Percentiles rank a stretch among this genome's conserved stretches.
Evolutionary conservation across 92 coral and sea anemone species (phyloP).

Genomic region (Actinostola sp.): DNA sequence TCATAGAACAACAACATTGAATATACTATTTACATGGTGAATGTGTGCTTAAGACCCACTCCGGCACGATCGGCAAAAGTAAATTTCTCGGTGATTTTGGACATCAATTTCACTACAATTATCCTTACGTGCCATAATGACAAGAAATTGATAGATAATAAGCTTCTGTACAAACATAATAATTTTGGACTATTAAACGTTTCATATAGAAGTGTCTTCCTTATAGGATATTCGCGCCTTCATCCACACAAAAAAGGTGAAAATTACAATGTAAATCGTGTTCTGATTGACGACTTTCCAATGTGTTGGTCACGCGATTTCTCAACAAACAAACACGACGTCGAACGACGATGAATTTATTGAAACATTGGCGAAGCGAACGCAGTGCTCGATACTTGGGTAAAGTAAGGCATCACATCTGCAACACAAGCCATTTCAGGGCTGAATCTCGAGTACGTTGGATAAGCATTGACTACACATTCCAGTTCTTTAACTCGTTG

Average conservation of each 20-base stretch:
- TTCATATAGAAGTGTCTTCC: background rate
- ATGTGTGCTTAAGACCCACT: background rate
- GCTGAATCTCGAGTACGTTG: conserved; percentile 45
- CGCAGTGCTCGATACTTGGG: conserved; percentile 45
- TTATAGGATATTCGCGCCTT: conserved; percentile 26
- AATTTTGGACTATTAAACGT: background rate
- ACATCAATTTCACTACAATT: conserved; percentile 46
- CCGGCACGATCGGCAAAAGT: background rate
- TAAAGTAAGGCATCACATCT: conserved; percentile 57
- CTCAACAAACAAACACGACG: background rate
- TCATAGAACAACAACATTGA: background rate
- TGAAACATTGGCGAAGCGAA: conserved; percentile 62
- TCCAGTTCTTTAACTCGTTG: conserved; percentile 56
- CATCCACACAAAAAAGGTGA: conserved; percentile 6
- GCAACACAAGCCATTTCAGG: conserved; percentile 60
- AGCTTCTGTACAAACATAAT: conserved; percentile 5
- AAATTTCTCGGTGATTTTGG: background rate
- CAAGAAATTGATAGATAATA: conserved; percentile 37
- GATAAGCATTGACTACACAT: conserved; percentile 31
- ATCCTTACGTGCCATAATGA: conserved; percentile 39
- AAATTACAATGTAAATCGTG: conserved; percentile 25
- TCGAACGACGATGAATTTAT: conserved; percentile 36
- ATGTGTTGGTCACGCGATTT: conserved; percentile 39
- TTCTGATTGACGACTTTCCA: conserved; percentile 14
- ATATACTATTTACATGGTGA: conserved; percentile 22